phyloP scores from a whole-genome alignment of 2,888 invertebrate genomes.

The Limnephilus lunatus region DNA sequence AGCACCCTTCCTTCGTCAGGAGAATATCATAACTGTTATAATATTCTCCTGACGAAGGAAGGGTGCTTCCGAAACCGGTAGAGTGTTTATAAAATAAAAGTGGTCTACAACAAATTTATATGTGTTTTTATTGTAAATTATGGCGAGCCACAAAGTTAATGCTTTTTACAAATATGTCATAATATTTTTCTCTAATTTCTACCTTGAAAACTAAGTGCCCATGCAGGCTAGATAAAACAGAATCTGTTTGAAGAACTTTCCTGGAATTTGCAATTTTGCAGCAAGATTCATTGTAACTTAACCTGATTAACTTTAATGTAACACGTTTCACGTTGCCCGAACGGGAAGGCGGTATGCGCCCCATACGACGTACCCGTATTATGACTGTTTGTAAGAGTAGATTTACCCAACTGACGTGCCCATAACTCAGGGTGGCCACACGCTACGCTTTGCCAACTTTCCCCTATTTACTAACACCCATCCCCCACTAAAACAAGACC shows the following conservation, averaged over 20 bases:
- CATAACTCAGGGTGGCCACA: constrained; percentile 64
- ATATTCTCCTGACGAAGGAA: too few relatives aligned
- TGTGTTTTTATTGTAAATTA: too few relatives aligned
- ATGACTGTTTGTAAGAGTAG: constrained; percentile 47
- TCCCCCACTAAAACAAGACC: constrained; percentile 28
- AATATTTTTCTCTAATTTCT: background rate
- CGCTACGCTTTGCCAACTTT: constrained; percentile 52
- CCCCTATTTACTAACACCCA: background rate
- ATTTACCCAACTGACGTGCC: constrained; percentile 55
- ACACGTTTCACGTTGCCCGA: background rate
- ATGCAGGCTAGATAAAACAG: background rate
- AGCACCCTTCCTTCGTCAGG: too few relatives aligned
- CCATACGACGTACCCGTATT: constrained; percentile 9
- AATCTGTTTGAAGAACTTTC: background rate
- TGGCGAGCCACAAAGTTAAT: too few relatives aligned
- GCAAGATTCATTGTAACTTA: constrained; percentile 13
- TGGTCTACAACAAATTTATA: too few relatives aligned
- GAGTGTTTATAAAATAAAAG: too few relatives aligned
- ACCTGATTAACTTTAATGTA: constrained; percentile 35
- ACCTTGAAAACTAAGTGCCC: background rate
- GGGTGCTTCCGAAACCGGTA: too few relatives aligned
- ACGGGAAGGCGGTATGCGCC: background rate
- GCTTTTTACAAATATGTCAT: too few relatives aligned
- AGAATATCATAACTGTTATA: too few relatives aligned
- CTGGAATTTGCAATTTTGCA: background rate